Percentiles rank a stretch among this genome's conserved stretches.
These are phyloP conservation scores for Piscicola geometra DNA, from an alignment of 2,888 invertebrate genomes.

Conservation along the genomic window DNA sequence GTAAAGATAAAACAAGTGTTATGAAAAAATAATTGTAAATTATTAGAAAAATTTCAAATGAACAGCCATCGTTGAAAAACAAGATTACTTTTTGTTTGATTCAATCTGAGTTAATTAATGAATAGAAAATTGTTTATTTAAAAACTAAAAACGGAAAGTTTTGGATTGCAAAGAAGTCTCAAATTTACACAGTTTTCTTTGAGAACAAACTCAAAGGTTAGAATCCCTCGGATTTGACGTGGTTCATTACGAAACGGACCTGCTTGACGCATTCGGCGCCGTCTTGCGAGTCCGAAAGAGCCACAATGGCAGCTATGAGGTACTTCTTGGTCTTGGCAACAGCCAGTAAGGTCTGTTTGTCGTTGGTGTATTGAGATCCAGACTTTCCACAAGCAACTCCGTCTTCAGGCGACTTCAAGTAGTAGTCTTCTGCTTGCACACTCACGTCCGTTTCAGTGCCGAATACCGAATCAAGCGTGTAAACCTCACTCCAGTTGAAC, in stretches of 20 bases:
- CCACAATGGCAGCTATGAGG: constrained; percentile 37
- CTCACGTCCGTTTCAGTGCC: background rate
- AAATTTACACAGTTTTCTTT: no score
- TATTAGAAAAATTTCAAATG: no score
- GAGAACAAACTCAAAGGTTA: constrained; percentile 20
- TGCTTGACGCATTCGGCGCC: constrained; percentile 36
- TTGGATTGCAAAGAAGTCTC: no score
- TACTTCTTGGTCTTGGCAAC: constrained; percentile 40
- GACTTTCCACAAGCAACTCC: constrained; percentile 10
- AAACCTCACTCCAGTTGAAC: constrained; percentile 26
- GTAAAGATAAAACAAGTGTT: no score
- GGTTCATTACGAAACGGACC: constrained; percentile 39
- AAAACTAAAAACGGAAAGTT: no score
- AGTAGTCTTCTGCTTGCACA: constrained; percentile 18
- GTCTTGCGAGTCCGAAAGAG: background rate
- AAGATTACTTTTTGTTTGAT: no score
- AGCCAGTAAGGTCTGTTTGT: constrained; percentile 16
- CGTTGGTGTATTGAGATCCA: background rate
- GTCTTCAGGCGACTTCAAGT: background rate
- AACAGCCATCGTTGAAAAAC: no score
- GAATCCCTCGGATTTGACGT: constrained; percentile 40
- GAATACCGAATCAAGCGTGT: constrained; percentile 4
- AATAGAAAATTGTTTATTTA: no score
- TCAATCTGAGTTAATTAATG: no score
- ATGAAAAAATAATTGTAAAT: no score